phyloP scores from a whole-genome alignment of 2,113 vertebrate species.

The Bagarius yarrelli region DNA sequence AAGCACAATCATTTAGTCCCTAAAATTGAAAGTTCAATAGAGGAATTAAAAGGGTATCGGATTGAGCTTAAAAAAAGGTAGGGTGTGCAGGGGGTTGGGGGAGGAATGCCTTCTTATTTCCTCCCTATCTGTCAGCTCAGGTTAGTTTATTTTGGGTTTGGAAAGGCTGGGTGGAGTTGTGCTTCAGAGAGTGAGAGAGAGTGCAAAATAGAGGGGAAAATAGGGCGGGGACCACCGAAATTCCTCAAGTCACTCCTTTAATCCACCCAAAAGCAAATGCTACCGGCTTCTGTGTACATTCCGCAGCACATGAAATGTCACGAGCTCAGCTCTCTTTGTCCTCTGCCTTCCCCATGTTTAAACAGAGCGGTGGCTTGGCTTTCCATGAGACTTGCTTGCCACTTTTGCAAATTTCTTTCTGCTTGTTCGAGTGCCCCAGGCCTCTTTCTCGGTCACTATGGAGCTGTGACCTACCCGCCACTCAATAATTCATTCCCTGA shows the following conservation, averaged over 20 bases:
- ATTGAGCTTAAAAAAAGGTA: constrained; percentile 34
- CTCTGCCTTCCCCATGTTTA: constrained; percentile 34
- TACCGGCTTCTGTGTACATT: constrained; percentile 36
- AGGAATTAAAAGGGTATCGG: constrained; percentile 46
- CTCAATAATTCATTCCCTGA: constrained; percentile 56
- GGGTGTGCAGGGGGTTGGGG: constrained; percentile 11
- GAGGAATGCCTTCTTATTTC: constrained; percentile 45
- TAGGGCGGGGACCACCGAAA: constrained; percentile 37
- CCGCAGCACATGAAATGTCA: constrained; percentile 39
- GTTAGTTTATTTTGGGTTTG: constrained; percentile 62
- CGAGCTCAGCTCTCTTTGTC: constrained; percentile 30
- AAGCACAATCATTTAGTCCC: constrained; percentile 63
- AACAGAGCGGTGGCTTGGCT: constrained; percentile 31
- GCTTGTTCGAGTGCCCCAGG: constrained; percentile 34
- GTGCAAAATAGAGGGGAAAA: constrained; percentile 13
- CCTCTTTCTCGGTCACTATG: constrained; percentile 25
- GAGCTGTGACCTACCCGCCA: constrained; percentile 49
- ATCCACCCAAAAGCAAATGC: constrained; percentile 48
- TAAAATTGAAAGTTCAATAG: constrained; percentile 54
- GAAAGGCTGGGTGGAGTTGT: constrained; percentile 48
- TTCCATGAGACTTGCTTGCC: constrained; percentile 31
- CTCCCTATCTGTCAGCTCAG: constrained; percentile 65
- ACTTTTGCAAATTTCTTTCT: constrained; percentile 8
- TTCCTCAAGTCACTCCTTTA: constrained; percentile 52
- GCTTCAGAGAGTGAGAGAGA: constrained; percentile 32